Percentiles rank a stretch among this genome's conserved stretches.
phyloP scores from a whole-genome alignment of 1,140 invertebrate genomes.

The Procambarus virginalis region DNA sequence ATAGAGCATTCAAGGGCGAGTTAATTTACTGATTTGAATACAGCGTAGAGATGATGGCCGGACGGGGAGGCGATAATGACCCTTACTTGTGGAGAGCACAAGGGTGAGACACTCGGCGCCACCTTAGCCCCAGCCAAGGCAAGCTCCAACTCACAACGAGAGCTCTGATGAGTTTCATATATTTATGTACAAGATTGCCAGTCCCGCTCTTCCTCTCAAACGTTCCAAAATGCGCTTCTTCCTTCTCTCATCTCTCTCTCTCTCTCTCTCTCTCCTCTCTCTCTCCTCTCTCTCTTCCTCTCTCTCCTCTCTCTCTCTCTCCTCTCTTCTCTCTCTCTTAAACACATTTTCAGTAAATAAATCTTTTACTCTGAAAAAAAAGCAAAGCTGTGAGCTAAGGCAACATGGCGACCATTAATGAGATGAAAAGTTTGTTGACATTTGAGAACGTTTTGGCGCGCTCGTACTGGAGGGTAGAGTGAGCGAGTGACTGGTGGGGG shows the following conservation, averaged over 20 bases:
- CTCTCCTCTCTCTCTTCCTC: not conserved
- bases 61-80: constrained; percentile 14
- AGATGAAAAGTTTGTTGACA: too few relatives aligned
- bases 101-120: not conserved
- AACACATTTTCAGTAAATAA: too few relatives aligned
- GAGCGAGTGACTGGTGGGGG: too few relatives aligned
- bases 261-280: not conserved
- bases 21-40: constrained; percentile 42
- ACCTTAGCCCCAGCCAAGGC: not conserved
- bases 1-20: too few relatives aligned
- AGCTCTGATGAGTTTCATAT: constrained; percentile 54
- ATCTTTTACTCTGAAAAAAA: too few relatives aligned
- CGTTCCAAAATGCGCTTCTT: not conserved
- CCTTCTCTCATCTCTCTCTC: not conserved
- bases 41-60: constrained; percentile 47
- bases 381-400: too few relatives aligned
- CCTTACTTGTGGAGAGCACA: not conserved
- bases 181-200: constrained; percentile 40
- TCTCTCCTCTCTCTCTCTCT: not conserved
- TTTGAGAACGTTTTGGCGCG: too few relatives aligned
- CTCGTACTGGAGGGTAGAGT: too few relatives aligned
- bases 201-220: not conserved
- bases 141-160: constrained; percentile 11
- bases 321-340: too few relatives aligned
- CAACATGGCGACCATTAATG: too few relatives aligned